phyloP scores from a whole-genome alignment of 2,113 vertebrate genomes.

The Condylura cristata region DNA sequence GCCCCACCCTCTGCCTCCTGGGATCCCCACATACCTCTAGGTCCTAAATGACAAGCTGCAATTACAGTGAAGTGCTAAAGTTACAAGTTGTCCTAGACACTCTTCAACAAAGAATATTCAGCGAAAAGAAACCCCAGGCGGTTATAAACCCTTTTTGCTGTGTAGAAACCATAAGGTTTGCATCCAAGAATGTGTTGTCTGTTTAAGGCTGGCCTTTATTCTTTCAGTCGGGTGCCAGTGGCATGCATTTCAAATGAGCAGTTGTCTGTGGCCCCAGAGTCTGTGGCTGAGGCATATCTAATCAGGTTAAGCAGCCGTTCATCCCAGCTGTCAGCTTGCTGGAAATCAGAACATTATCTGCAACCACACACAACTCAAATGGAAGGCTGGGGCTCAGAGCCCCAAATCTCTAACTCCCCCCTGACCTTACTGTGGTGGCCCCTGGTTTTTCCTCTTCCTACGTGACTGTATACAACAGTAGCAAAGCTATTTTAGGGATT shows the following conservation, averaged over 20 bases:
- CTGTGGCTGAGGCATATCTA: constrained; percentile 70
- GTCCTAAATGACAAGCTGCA: constrained; percentile 65
- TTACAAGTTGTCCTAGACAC: constrained; percentile 63
- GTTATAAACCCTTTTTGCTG: constrained; percentile 52
- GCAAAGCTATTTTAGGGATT: constrained; percentile 61
- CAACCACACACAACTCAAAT: constrained; percentile 45
- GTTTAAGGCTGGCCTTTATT: constrained; percentile 71
- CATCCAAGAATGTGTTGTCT: constrained; percentile 70
- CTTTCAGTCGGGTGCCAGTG: constrained; percentile 55
- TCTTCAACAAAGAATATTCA: constrained; percentile 56
- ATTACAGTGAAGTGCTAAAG: constrained; percentile 69
- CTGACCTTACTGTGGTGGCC: constrained; percentile 37
- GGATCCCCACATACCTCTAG: constrained; percentile 35
- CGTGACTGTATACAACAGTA: background rate
- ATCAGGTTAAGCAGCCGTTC: constrained; percentile 63
- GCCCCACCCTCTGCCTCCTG: background rate
- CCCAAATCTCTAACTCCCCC: background rate
- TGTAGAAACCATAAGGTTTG: constrained; percentile 74
- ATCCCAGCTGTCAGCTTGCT: constrained; percentile 70
- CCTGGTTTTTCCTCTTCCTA: constrained; percentile 48
- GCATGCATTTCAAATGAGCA: constrained; percentile 74
- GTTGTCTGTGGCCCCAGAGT: constrained; percentile 52
- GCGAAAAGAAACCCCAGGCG: constrained; percentile 51
- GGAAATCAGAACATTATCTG: constrained; percentile 66
- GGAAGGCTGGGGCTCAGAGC: constrained; percentile 15